Base-by-base conservation (phyloP, 2,797 vertebrate species). In the Tenualosa ilisha region DNA sequence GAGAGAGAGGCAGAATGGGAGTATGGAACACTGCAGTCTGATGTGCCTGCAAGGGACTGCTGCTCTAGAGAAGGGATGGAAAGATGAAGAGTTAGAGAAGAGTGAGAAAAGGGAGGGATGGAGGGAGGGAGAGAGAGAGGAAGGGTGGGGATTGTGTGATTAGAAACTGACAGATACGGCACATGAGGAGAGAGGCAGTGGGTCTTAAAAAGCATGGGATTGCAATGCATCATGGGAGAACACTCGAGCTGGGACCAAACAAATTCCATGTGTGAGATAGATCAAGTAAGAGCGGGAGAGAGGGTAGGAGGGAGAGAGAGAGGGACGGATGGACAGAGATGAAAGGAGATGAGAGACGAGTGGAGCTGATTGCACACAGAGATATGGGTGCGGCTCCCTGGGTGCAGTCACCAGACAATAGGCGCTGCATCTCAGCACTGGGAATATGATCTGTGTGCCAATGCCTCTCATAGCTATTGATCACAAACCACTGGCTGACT, bases 11-110 rank as follows among this genome's bases (percentile, higher is more conserved):
- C 72, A 85, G 65, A 72, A 40, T 3, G 3, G 17, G 2, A 75
- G 68, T 17, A 75, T 81, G 82, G 85, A 85, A 63, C 54, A 61
- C 90, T 87, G 85, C 84, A 89, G 61, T 86, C 84, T 85, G 82
- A 86, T 89, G 88, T 90, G 89, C 83, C 85, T 86, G 56, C 85
- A 50, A 83, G 85, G 84, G 83, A 51, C 75, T 85, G 85, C 86
- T 81, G 85, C 83, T 81, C 46, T 86, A 24, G 59, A 53, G 53
- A 31, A 46, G 72, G 15, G 15, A 43, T 17, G 15, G 72, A 46
- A 43, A 7, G 37, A 79, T 40, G 63, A 54, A 81, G 51, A 51
- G 81, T 46, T 26, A 26, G 50, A 82, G 50, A 26, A 15, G 50
- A 82, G 81, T 22, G 49, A 54, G 49, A 54, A 40, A 84, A 22